Base-by-base conservation (phyloP, 1,140 invertebrate genomes). In the Drosophila bocki region DNA sequence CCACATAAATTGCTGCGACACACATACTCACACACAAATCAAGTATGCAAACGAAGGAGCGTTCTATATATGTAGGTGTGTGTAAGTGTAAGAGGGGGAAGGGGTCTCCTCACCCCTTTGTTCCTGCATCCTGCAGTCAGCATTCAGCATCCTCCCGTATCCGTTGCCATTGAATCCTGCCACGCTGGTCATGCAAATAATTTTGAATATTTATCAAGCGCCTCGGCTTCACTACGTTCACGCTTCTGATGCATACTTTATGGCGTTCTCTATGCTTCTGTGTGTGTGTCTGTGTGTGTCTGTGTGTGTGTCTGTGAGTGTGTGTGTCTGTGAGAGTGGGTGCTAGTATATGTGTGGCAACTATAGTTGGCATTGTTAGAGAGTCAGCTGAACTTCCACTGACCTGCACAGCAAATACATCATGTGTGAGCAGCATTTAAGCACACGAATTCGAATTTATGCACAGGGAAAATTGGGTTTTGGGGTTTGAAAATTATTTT, bases 121-220 rank as follows among this genome's bases (percentile, higher is more conserved):
- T 41, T 50, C 39, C 35, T 47, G 54, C 29, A 65, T 60, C 44
- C 59, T 39, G 35, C 58, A 26, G 5, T 45, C 39, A 33, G 29
- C 37, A 26, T 22, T 19, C 51, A 26, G n/a, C 37, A 7, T n/a
- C 19, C 60, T 19, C 15, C 39, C 45, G 32, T 39, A 29, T 61
- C 59, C 44, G 56, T 57, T 74, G 45, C 58, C 63, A 44, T 60
- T 57, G 62, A 79, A 53, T 71, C 32, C 70, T 53, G 68, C 58
- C 58, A 60, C 74, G 75, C 61, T 75, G 70, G 62, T 78, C 82
- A 85, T 85, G 82, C 82, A 85, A 80, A 85, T 85, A 78, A 85
- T 87, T 87, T 88, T 87, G 85, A 87, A 87, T 87, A 87, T 87
- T 88, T 88, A 88, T 84, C 84, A 87, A 83, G 80, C 82, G 65